A percentile compares a stretch with the other conserved stretches of the same genome.
Evolutionary conservation across 2,113 vertebrate genomes (phyloP).

Genomic region (Rissa tridactyla): DNA sequence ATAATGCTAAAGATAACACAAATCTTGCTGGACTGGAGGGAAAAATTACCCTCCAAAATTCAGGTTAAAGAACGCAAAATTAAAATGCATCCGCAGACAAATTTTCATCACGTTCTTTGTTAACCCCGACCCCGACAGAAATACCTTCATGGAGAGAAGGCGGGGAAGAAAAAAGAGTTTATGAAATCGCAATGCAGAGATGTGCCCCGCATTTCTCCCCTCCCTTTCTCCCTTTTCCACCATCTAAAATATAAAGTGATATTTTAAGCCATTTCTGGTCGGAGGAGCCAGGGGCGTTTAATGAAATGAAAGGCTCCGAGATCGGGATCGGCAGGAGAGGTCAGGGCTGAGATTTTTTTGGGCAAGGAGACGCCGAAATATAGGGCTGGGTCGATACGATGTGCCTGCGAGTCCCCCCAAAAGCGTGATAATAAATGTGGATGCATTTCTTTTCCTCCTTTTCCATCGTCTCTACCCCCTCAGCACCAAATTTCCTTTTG

Average conservation of each 20-base stretch:
- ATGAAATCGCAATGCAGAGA: background rate
- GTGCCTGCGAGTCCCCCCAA: background rate
- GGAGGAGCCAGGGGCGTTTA: background rate
- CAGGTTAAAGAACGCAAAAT: background rate
- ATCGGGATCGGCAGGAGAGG: background rate
- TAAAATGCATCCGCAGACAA: background rate
- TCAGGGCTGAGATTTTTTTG: background rate
- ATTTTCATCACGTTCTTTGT: background rate
- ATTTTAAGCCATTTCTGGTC: background rate
- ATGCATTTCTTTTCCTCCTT: background rate
- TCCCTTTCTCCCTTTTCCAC: background rate
- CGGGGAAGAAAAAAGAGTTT: background rate
- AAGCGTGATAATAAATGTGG: accelerated
- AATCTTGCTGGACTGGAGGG: background rate
- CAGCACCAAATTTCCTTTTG: background rate
- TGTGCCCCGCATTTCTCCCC: background rate
- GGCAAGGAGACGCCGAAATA: background rate
- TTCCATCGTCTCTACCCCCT: background rate
- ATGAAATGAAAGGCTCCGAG: accelerated
- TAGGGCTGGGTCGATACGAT: accelerated
- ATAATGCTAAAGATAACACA: background rate
- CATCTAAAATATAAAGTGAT: background rate
- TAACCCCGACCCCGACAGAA: background rate
- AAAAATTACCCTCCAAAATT: background rate
- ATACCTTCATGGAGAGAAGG: background rate